Evolutionary conservation across 2,113 vertebrate species (phyloP).

Genomic region (Penelope pileata): DNA sequence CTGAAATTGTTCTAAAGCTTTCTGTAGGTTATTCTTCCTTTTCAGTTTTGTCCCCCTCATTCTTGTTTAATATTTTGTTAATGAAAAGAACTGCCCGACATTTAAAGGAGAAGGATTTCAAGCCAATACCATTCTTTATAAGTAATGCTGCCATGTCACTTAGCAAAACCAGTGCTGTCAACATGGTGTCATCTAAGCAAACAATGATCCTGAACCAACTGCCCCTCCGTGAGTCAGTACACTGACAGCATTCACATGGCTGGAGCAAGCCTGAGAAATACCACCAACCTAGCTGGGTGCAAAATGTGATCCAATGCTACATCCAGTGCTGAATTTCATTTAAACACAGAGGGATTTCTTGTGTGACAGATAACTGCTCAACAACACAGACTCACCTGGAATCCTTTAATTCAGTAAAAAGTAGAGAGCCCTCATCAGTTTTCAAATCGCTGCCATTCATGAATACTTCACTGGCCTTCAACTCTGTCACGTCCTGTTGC

Average conservation of each 20-base stretch:
- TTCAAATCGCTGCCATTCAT: conserved; percentile 78
- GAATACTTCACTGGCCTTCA: conserved; percentile 45
- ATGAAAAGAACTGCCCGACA: not conserved
- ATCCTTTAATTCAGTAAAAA: conserved; percentile 62
- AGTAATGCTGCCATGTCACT: not conserved
- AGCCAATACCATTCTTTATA: not conserved
- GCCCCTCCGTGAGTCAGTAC: not conserved
- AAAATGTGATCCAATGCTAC: not conserved
- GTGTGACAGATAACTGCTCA: not conserved
- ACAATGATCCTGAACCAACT: not conserved
- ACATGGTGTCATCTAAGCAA: not conserved
- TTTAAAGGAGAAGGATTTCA: not conserved
- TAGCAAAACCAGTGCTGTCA: not conserved
- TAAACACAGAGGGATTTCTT: not conserved
- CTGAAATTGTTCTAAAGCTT: not conserved
- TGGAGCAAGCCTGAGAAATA: not conserved
- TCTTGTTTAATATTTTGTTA: not conserved
- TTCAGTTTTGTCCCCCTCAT: not conserved
- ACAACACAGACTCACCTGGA: conserved; percentile 69
- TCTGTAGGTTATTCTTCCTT: not conserved
- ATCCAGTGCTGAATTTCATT: not conserved
- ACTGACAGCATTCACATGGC: not conserved
- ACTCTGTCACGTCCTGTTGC: not conserved
- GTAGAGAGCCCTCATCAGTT: conserved; percentile 58
- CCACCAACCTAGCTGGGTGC: not conserved